Evolutionary conservation across 2,113 vertebrate species (phyloP), one percentile per base, ranked within the genome.

Genomic region (Tachycineta bicolor): DNA sequence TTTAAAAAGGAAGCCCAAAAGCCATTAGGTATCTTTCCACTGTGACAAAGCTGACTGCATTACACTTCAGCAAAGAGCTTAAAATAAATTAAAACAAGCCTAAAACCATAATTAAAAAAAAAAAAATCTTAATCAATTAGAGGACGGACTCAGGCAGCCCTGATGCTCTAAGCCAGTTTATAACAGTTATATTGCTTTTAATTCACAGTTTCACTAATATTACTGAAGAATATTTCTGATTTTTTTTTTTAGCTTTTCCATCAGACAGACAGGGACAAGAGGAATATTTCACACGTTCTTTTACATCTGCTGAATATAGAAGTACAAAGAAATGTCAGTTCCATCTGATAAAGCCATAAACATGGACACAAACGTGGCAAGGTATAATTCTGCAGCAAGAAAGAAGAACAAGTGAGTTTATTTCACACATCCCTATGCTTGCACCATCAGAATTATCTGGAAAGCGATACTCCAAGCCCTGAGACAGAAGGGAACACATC

Each of bases 301-400:
- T 84, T 52, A 87, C 5, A 31, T 3, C 10, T 46, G 19, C 23
- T 47, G 26, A 81, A 44, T 6, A 7, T 1, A 89, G 49, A 26
- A 79, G 9, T 29, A 68, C 23, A 76, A 41, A 58, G 39, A 50
- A 73, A 46, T 3, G 8, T 39, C 34, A 53, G 11, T n/a, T 50
- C 0, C 0, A 56, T 43, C 21, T 60, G 29, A 16, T 31, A 33
- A n/a, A 14, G 52, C 37, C 58, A 58, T 11, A 83, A 88, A 43
- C 44, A 41, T 0, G 3, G 80, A 31, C 13, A 46, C 4, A 64
- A 29, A 28, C 0, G 0, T 23, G 29, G 28, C 10, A 87, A 71
- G 41, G 24, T 80, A 44, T 8, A 68, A 58, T 43, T 59, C 7
- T 46, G 44, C 4, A 41, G 31, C 34, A 67, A 39, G 24, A 50